A percentile compares a stretch with the other conserved stretches of the same genome.
phyloP scores from a whole-genome alignment of 2,113 vertebrate genomes.

The Galemys pyrenaicus region DNA sequence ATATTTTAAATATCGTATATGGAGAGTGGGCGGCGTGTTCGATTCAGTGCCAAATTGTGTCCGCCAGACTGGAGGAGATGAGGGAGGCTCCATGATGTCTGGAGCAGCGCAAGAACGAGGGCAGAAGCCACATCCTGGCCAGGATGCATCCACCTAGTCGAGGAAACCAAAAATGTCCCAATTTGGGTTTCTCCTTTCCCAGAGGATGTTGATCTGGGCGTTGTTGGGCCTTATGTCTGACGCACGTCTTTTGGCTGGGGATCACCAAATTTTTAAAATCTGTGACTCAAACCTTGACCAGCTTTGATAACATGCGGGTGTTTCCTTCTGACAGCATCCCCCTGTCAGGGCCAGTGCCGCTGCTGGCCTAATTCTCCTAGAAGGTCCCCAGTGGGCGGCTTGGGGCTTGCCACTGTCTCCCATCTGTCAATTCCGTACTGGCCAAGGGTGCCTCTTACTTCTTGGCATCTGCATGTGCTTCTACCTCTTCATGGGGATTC shows the following conservation, averaged over 20 bases:
- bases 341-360: not conserved
- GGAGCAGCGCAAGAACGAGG: not conserved
- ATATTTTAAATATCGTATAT: no score
- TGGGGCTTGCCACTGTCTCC: no score
- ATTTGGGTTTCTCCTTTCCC: conserved; percentile 47
- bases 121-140: conserved; percentile 22
- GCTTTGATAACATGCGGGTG: not conserved
- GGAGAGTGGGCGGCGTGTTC: rapidly evolving
- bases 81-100: not conserved
- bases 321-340: not conserved
- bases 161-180: conserved; percentile 29
- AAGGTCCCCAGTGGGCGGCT: not conserved
- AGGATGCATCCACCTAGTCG: not conserved
- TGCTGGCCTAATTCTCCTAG: rapidly evolving
- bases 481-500: conserved; percentile 24
- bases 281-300: conserved; percentile 29
- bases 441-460: no score
- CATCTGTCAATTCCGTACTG: no score
- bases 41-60: not conserved
- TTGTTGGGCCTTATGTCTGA: conserved; percentile 63
- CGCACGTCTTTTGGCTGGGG: conserved; percentile 56
- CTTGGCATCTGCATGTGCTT: no score
- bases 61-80: not conserved
- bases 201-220: conserved; percentile 59
- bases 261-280: conserved; percentile 38